Conservation (phyloP, 2,888 invertebrate genomes). For the Drosophila ustulata region DNA sequence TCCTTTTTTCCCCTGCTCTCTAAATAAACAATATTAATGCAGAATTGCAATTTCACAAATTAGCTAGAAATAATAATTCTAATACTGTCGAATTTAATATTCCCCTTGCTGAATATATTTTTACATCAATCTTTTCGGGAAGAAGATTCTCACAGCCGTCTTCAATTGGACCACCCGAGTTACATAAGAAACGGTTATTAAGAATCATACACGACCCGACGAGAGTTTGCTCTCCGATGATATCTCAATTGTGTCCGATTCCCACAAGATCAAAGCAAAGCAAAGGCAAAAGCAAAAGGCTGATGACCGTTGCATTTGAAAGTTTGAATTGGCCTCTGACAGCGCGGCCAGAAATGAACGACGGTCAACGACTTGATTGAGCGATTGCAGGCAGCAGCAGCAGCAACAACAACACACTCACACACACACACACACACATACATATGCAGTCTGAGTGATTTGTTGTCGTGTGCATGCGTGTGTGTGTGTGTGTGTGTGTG, state of each 20-base stretch:
- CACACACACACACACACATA: constrained; percentile 4
- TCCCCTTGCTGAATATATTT: no score
- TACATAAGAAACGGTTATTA: background rate
- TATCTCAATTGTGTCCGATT: constrained; percentile 26
- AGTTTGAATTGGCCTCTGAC: constrained; percentile 47
- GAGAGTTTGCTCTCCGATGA: constrained; percentile 7
- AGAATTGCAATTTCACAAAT: no score
- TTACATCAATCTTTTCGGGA: background rate
- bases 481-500: constrained; percentile 14
- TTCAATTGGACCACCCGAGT: background rate
- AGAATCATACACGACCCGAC: background rate
- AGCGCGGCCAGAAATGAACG: constrained; percentile 29
- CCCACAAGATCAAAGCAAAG: background rate
- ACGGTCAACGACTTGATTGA: constrained; percentile 70
- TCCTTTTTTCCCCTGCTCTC: no score
- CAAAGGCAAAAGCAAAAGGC: constrained; percentile 6
- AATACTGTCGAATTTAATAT: no score
- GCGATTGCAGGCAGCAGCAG: constrained; percentile 38
- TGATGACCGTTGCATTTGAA: constrained; percentile 51
- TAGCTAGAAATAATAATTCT: no score
- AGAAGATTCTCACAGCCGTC: background rate
- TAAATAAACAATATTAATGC: no score
- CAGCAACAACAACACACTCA: constrained; percentile 3
- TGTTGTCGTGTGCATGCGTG: background rate
- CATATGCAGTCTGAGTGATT: constrained; percentile 6